Percentiles rank a stretch among this genome's conserved stretches.
Conservation (phyloP, 2,888 invertebrate species). For the Chloroclysta siterata region DNA sequence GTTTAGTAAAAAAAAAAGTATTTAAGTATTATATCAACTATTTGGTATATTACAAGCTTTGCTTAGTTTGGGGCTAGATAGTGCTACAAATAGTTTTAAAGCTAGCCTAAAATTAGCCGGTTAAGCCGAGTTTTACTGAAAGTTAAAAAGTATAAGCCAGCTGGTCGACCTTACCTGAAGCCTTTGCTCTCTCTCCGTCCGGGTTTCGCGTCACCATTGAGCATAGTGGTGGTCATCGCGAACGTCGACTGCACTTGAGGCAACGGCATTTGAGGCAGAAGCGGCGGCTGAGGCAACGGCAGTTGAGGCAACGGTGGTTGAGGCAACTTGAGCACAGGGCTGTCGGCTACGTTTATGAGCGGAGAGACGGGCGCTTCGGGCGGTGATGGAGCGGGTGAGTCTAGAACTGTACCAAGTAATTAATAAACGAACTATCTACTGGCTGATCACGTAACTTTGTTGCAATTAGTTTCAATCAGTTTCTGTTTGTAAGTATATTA, state of each 20-base stretch:
- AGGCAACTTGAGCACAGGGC: slow-evolving; percentile 20
- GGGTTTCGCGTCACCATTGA: slow-evolving; percentile 68
- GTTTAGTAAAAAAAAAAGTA: too few species aligned
- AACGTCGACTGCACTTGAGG: slow-evolving; percentile 19
- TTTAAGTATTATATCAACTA: too few species aligned
- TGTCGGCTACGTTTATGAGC: slow-evolving; percentile 27
- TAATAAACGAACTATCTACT: too few species aligned
- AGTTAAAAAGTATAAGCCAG: background rate
- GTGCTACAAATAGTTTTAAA: too few species aligned
- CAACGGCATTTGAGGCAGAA: slow-evolving; percentile 24
- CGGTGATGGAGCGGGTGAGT: slow-evolving; percentile 19
- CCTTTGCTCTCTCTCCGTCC: slow-evolving; percentile 74
- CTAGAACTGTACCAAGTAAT: slow-evolving; percentile 15
- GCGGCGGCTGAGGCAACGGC: slow-evolving; percentile 15
- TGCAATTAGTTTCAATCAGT: too few species aligned
- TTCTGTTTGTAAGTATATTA: too few species aligned
- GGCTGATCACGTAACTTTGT: too few species aligned
- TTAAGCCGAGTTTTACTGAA: too few species aligned
- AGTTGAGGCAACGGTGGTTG: slow-evolving; percentile 14
- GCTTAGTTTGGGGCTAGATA: too few species aligned
- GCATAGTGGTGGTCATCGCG: slow-evolving; percentile 40
- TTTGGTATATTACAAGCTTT: too few species aligned
- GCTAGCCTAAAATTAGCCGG: too few species aligned
- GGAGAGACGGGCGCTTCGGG: slow-evolving; percentile 22
- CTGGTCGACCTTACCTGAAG: slow-evolving; percentile 61